These are phyloP conservation scores for Phoeniculus purpureus DNA, from an alignment of 2,797 vertebrate species.

Conservation along the genomic window DNA sequence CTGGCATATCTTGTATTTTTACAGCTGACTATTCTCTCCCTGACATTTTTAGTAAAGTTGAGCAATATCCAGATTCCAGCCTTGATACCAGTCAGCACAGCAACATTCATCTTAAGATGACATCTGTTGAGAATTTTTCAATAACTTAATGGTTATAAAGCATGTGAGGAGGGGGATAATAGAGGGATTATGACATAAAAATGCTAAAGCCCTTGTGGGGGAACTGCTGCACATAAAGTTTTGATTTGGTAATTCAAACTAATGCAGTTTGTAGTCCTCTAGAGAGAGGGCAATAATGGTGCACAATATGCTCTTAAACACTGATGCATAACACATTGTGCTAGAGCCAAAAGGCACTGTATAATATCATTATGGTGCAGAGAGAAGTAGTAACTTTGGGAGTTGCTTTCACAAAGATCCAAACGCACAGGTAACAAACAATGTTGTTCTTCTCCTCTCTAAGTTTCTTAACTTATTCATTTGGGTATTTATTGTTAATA, in stretches of 20 bases:
- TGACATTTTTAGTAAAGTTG: constrained; percentile 82
- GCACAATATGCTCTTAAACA: constrained; percentile 85
- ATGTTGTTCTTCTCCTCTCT: neutral
- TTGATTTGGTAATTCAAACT: constrained; percentile 87
- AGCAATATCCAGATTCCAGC: constrained; percentile 86
- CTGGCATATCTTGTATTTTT: constrained; percentile 82
- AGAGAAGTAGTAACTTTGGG: constrained; percentile 78
- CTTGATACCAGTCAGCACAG: constrained; percentile 81
- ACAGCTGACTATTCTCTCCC: constrained; percentile 83
- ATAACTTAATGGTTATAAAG: constrained; percentile 86
- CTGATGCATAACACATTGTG: constrained; percentile 87
- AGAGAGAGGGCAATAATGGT: constrained; percentile 84
- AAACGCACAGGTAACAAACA: constrained; percentile 32
- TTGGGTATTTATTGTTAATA: neutral
- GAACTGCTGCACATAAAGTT: constrained; percentile 83
- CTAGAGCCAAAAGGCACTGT: constrained; percentile 83
- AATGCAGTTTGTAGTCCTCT: constrained; percentile 87
- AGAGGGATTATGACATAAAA: constrained; percentile 86
- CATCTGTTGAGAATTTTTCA: constrained; percentile 90
- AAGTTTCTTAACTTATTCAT: neutral
- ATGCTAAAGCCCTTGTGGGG: constrained; percentile 84
- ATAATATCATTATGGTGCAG: constrained; percentile 82
- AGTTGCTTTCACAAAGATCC: constrained; percentile 65
- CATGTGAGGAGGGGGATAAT: constrained; percentile 80
- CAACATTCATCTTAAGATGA: constrained; percentile 90